Evolutionary conservation across 2,113 vertebrate species (phyloP), one percentile per base, ranked within the genome.

Genomic region (Chionodraco myersi): DNA sequence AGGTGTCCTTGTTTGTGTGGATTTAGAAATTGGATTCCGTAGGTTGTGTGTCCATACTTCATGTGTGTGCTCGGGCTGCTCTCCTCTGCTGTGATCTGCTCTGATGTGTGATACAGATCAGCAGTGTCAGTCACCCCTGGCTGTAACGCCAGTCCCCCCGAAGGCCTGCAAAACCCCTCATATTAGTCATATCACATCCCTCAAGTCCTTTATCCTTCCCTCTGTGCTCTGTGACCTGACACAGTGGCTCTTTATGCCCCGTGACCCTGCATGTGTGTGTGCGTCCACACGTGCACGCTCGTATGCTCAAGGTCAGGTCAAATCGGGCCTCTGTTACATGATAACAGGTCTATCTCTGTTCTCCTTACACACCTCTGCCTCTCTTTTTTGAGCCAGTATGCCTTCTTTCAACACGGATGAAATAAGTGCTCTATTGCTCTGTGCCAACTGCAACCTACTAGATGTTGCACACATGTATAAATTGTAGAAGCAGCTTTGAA

Each of bases 151-250:
- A 82, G 86, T 80, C 77, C 80, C 90, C 89, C 90, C 82, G 79
- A 88, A 92, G 91, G 86, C 90, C 89, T 36, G 78, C 84, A 84
- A 53, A 91, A 91, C 81, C 88, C 89, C 90, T 93, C 86, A 91
- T 90, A 90, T 93, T 93, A 93, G 92, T 92, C 93, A 92, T 93
- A 92, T 93, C 92, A 88, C 88, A 93, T 93, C 91, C 88, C 88
- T 93, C 93, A 93, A 93, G 88, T 92, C 88, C 84, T 92, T 89
- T 91, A 91, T 91, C 88, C 90, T 85, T 70, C 85, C 66, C 80
- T 86, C 86, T 88, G 87, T 89, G 92, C 84, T 92, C 89, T 87
- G 89, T 91, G 93, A 93, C 92, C 93, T 85, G 91, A 92, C 92
- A 93, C 86, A 89, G 91, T 88, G 90, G 88, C 84, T 92, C 90